Conservation (phyloP, 2,888 invertebrate species). For the Sceliomorpha sp. region DNA sequence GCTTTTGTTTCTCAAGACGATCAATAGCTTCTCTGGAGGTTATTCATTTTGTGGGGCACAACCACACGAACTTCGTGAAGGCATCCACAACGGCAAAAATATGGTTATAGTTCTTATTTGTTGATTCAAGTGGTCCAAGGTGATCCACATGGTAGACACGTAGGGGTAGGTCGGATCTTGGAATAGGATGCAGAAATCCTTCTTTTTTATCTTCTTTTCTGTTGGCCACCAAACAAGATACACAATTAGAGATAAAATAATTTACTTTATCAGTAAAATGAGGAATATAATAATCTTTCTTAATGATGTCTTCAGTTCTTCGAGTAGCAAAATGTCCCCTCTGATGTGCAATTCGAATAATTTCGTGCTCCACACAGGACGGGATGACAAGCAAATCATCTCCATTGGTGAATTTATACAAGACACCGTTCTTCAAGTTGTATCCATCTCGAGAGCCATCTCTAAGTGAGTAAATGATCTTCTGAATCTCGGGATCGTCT, state of each 20-base stretch:
- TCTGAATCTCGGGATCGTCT: neutral
- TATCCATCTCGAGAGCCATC: neutral
- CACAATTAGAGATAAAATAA: slow-evolving; percentile 11
- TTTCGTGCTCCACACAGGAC: slow-evolving; percentile 9
- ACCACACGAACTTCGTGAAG: too few relatives aligned
- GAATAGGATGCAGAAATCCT: slow-evolving; percentile 8
- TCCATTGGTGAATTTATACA: slow-evolving; percentile 4
- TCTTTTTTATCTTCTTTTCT: slow-evolving; percentile 8
- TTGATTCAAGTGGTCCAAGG: slow-evolving; percentile 10
- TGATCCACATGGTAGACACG: slow-evolving; percentile 12
- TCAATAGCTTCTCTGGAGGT: slow-evolving; percentile 1
- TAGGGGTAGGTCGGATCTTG: slow-evolving; percentile 8
- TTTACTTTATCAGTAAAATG: slow-evolving; percentile 6
- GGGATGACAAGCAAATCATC: slow-evolving; percentile 18
- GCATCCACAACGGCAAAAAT: slow-evolving; percentile 4
- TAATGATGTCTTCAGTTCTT: slow-evolving; percentile 2
- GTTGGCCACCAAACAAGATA: slow-evolving; percentile 6
- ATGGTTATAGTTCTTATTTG: slow-evolving; percentile 4
- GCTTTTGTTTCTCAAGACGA: neutral
- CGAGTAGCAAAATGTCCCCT: slow-evolving; percentile 21
- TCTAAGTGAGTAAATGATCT: neutral
- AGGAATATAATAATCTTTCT: slow-evolving; percentile 18
- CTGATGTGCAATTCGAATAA: slow-evolving; percentile 17
- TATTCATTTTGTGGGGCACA: slow-evolving; percentile 4
- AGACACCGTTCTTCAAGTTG: neutral